phyloP scores from a whole-genome alignment of 2,113 vertebrate species.

The Myrmophylax atrothorax region DNA sequence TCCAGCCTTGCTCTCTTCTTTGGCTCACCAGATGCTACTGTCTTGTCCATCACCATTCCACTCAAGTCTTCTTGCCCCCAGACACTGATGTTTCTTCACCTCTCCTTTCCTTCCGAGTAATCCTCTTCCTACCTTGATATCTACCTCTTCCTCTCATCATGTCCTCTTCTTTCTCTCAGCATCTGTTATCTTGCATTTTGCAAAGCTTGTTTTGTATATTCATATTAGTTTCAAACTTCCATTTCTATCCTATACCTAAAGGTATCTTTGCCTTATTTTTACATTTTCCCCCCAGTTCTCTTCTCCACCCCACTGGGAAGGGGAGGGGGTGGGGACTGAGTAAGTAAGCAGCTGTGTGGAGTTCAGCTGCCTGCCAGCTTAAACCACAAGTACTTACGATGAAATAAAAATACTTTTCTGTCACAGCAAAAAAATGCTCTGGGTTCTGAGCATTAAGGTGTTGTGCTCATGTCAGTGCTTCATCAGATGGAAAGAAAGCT shows the following conservation, averaged over 20 bases:
- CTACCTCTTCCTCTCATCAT: background rate
- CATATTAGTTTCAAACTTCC: background rate
- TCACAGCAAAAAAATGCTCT: background rate
- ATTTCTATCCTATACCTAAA: background rate
- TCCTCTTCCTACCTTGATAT: background rate
- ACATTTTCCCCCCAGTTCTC: fast-evolving
- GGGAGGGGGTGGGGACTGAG: background rate
- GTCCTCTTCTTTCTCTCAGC: background rate
- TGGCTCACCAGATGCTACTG: background rate
- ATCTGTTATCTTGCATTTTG: background rate
- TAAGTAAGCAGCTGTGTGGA: background rate
- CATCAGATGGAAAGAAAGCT: background rate
- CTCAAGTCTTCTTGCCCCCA: background rate
- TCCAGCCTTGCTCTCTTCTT: background rate
- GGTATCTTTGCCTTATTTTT: background rate
- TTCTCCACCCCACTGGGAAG: background rate
- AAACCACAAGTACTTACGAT: background rate
- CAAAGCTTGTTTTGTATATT: background rate
- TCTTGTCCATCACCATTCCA: background rate
- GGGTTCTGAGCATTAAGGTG: background rate
- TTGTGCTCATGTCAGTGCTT: background rate
- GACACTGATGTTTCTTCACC: background rate
- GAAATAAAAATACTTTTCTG: background rate
- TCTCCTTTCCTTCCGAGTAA: background rate
- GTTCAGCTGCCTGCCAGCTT: background rate